phyloP scores from a whole-genome alignment of 2,888 invertebrate species.

The Pasiphila rectangulata region DNA sequence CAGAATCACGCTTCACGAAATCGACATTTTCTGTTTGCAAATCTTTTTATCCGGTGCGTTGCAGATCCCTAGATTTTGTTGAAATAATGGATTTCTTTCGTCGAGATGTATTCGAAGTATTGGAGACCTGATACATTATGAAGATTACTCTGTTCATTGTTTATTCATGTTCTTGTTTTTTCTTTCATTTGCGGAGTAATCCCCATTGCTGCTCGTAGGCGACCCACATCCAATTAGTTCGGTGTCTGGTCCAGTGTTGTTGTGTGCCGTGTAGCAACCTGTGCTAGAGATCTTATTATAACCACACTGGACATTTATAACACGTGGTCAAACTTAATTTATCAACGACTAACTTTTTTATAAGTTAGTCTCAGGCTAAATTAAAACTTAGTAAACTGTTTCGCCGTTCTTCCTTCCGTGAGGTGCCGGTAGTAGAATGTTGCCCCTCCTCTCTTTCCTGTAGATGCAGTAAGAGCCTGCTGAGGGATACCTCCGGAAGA shows the following conservation, averaged over 20 bases:
- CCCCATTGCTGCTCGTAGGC: conserved; percentile 9
- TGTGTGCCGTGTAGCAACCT: background rate
- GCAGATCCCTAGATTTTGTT: conserved; percentile 25
- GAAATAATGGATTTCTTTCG: conserved; percentile 21
- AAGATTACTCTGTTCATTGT: conserved; percentile 10
- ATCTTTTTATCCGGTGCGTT: conserved; percentile 28
- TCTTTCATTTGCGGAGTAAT: conserved; percentile 11
- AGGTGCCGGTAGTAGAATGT: no score
- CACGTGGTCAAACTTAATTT: no score
- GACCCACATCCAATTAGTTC: background rate
- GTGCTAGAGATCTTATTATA: no score
- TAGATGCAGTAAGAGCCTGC: no score
- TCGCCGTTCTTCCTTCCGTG: no score
- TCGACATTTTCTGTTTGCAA: conserved; percentile 30
- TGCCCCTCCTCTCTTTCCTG: no score
- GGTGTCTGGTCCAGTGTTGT: background rate
- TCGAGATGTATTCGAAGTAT: conserved; percentile 14
- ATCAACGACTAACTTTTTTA: no score
- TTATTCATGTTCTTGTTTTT: conserved; percentile 11
- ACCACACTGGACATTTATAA: no score
- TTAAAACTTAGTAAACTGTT: no score
- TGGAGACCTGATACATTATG: conserved; percentile 13
- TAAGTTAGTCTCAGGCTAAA: no score
- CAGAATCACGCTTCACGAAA: conserved; percentile 23
- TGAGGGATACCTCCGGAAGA: no score